These are phyloP conservation scores for Dinoponera quadriceps DNA, from an alignment of 1,140 invertebrate genomes.

Conservation along the genomic window DNA sequence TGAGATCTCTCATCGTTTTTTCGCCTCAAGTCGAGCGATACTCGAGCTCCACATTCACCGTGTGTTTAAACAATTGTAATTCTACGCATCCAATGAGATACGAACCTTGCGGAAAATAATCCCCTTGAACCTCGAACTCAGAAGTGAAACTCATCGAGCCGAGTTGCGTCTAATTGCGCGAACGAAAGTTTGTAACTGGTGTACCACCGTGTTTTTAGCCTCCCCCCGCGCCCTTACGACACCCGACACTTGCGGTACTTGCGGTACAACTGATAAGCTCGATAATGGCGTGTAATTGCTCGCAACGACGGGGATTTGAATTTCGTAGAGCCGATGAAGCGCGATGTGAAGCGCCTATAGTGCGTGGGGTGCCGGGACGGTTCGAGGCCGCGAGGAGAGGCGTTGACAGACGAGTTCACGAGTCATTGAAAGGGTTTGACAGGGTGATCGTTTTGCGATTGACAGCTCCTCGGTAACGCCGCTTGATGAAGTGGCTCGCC, in stretches of 20 bases:
- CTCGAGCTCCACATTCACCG: too few species aligned
- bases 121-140: too few species aligned
- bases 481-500: slow-evolving; percentile 54
- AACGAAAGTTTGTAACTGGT: too few species aligned
- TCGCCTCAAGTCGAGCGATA: too few species aligned
- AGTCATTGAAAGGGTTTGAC: slow-evolving; percentile 55
- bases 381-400: slow-evolving; percentile 25
- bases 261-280: not conserved
- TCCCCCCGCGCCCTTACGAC: not conserved
- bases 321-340: slow-evolving; percentile 5
- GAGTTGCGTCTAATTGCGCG: too few species aligned
- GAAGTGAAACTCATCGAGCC: too few species aligned
- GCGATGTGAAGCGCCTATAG: not conserved
- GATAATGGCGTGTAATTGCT: not conserved
- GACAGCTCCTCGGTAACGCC: slow-evolving; percentile 35
- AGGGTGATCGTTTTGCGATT: slow-evolving; percentile 52
- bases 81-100: too few species aligned
- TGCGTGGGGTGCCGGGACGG: not conserved
- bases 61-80: too few species aligned
- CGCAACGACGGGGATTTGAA: not conserved
- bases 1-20: too few species aligned
- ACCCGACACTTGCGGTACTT: not conserved
- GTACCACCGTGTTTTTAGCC: not conserved
- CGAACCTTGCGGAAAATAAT: too few species aligned
- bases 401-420: slow-evolving; percentile 32